Evolutionary conservation across 2,113 vertebrate genomes (phyloP).

Genomic region (Heterotis niloticus): DNA sequence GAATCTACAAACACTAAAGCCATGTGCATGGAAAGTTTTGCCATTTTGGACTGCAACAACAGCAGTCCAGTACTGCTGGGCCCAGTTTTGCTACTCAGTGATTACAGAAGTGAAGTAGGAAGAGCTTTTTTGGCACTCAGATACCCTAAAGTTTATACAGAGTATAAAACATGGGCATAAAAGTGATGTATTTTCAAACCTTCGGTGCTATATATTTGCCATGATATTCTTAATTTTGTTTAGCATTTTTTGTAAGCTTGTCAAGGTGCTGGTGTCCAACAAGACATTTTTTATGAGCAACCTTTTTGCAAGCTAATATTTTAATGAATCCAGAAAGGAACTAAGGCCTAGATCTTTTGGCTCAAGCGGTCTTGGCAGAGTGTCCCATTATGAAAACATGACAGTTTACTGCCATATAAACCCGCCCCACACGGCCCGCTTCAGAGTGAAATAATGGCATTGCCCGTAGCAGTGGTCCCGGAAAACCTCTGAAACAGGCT

Average conservation of each 20-base stretch:
- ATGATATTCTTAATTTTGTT: conserved; percentile 27
- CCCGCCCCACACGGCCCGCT: not conserved
- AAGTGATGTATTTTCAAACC: conserved; percentile 14
- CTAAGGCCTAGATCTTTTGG: not conserved
- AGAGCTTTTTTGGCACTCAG: conserved; percentile 33
- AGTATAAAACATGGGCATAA: conserved; percentile 32
- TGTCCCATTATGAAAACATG: not conserved
- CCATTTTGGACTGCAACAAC: not conserved
- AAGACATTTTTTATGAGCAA: conserved; percentile 9
- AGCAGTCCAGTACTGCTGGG: not conserved
- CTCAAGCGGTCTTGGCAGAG: conserved; percentile 26
- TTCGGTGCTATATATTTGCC: conserved; percentile 23
- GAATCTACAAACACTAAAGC: not conserved
- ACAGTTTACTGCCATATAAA: not conserved
- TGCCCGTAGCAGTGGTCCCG: not conserved
- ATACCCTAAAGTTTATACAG: conserved; percentile 23
- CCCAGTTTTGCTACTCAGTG: conserved; percentile 11
- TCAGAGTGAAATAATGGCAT: too few relatives aligned
- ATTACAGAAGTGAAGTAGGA: conserved; percentile 18
- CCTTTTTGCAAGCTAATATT: conserved; percentile 25
- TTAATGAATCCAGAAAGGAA: conserved; percentile 20
- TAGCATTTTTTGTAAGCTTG: conserved; percentile 28
- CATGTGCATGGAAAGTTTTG: not conserved
- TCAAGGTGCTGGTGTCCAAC: conserved; percentile 22
- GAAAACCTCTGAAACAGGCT: conserved; percentile 17